Base-by-base conservation (phyloP, 1,140 invertebrate genomes). In the Ladona fulva region DNA sequence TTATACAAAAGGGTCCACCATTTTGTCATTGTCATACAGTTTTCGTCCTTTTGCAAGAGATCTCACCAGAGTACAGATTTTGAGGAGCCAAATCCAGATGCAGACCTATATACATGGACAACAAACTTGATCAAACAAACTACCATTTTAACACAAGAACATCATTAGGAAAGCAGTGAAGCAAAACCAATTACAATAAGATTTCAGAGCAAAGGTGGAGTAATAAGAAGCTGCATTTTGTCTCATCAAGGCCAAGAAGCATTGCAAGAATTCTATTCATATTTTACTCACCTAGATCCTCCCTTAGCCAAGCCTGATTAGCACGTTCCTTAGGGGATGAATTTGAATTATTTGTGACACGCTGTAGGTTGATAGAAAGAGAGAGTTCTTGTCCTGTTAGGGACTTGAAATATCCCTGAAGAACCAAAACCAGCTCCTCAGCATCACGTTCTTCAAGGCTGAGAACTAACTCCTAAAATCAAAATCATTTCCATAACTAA, bases 401-500 rank as follows among this genome's bases (percentile, higher is more conserved):
- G 22, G 89, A 83, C 24, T 82, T 83, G 80, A 85, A 88, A 81
- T 88, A 89, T 76, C 95, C 94, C 80, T 91, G 89, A 8, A 95
- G 87, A 52, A 95, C 90, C 19, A 94, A 85, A 24, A 94, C 91
- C 83, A 96, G 91, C 84, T 96, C 94, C 78, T 91, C 90, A 0
- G 93, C 92, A 85, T 96, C 94, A 24, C 91, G 87, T 81, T 94
- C 94, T 82, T 96, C 92, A 86, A 96, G 89, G n/a, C 88, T 89
- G 78, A 95, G 88, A 76, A 88, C 88, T 8, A 93, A 85, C 42
- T 89, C 89, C 82, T 92, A 86, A 79, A 81, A 81, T 77, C 78
- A 78, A 80, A 42, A 78, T 5, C 1, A 37, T 37, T 37, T 37
- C 8, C 3, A 37, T 1, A n/a, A n/a, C 1, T 37, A 37, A 37